Percentiles rank a stretch among this genome's conserved stretches.
Conservation (phyloP, 2,888 invertebrate genomes). For the Zonitis immaculata region DNA sequence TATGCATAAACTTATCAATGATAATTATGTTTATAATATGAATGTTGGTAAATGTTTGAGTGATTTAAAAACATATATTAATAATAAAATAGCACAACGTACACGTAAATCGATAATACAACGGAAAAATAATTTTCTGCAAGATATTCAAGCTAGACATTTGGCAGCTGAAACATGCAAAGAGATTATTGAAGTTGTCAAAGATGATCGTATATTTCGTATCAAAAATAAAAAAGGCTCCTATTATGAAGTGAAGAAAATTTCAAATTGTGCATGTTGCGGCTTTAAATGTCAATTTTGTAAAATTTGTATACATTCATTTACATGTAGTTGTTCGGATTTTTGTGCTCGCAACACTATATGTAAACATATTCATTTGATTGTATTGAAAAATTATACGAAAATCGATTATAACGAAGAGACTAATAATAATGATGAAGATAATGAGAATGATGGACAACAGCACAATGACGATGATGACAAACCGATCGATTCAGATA, state of each 20-base stretch:
- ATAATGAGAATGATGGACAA: neutral
- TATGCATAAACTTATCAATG: neutral
- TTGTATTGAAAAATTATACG: neutral
- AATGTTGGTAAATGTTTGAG: neutral
- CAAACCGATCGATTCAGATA: neutral
- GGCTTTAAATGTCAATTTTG: neutral
- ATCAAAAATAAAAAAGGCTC: neutral
- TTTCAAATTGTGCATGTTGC: neutral
- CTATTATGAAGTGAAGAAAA: neutral
- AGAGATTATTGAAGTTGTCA: neutral
- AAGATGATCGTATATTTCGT: neutral
- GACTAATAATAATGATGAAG: neutral
- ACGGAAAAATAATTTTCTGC: neutral
- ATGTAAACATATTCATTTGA: constrained; percentile 1
- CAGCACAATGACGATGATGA: neutral
- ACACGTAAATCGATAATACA: neutral
- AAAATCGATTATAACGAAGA: neutral
- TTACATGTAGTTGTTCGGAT: neutral
- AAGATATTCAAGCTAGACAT: neutral
- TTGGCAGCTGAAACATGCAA: neutral
- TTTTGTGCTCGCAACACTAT: neutral
- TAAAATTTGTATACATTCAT: constrained; percentile 1
- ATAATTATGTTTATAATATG: neutral
- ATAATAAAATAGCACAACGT: neutral
- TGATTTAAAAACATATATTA: neutral